phyloP scores from a whole-genome alignment of 2,797 vertebrate genomes.

The Amblyopsis hoosieri region DNA sequence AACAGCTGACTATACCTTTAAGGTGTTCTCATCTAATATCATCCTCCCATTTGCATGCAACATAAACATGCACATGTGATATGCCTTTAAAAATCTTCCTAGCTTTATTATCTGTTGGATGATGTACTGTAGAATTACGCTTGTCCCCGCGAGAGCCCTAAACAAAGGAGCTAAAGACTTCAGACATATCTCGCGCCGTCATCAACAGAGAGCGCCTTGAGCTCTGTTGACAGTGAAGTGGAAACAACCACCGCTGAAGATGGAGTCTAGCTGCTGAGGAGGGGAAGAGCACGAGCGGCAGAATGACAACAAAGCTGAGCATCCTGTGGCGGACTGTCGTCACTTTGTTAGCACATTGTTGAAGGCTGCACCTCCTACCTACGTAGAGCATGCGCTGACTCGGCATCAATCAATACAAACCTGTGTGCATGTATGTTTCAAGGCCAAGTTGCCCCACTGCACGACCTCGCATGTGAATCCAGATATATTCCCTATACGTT shows the following conservation, averaged over 20 bases:
- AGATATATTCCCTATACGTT: neutral
- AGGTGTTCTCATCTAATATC: no score
- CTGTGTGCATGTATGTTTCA: slow-evolving; percentile 7
- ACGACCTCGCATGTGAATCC: neutral
- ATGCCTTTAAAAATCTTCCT: neutral
- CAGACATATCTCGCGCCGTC: neutral
- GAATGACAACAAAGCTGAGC: slow-evolving; percentile 1
- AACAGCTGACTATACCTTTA: no score
- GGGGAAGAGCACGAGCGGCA: neutral
- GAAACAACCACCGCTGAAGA: neutral
- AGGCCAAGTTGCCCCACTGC: slow-evolving; percentile 11
- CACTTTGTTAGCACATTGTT: slow-evolving; percentile 33
- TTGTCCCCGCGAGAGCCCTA: neutral
- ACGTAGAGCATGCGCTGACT: slow-evolving; percentile 18
- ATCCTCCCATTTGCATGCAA: neutral
- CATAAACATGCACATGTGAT: neutral
- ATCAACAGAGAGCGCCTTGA: neutral
- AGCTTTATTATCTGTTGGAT: neutral
- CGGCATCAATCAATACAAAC: slow-evolving; percentile 30
- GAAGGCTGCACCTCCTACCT: slow-evolving; percentile 30
- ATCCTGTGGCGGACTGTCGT: slow-evolving; percentile 22
- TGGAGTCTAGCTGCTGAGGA: neutral
- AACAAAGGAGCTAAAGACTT: neutral
- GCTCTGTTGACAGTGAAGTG: neutral
- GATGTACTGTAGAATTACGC: neutral